Conservation (phyloP, 2,113 vertebrate species). For the Monopterus albus region DNA sequence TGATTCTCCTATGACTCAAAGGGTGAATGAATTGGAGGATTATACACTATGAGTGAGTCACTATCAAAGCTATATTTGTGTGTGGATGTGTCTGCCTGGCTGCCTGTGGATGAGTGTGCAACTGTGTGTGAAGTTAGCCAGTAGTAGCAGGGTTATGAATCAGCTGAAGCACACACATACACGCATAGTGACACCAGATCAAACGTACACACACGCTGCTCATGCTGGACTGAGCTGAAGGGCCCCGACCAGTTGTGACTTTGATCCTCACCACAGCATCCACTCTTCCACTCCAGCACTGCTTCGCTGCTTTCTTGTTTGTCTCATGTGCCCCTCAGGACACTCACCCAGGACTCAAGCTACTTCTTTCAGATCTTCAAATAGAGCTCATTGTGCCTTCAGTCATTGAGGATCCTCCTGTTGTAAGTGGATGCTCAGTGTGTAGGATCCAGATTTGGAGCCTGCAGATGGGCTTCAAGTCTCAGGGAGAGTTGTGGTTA, state of each 20-base stretch:
- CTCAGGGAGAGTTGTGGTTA: constrained; percentile 52
- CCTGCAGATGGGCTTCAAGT: constrained; percentile 27
- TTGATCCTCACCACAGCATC: constrained; percentile 74
- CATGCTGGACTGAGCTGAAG: constrained; percentile 48
- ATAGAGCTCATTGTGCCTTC: constrained; percentile 59
- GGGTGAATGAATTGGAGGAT: constrained; percentile 68
- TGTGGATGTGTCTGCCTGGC: constrained; percentile 17
- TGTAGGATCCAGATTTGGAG: constrained; percentile 58
- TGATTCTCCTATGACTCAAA: constrained; percentile 66
- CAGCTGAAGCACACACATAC: constrained; percentile 59
- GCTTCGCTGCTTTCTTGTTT: constrained; percentile 47
- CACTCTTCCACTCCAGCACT: constrained; percentile 43
- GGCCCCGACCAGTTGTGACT: constrained; percentile 56
- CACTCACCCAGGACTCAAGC: constrained; percentile 52
- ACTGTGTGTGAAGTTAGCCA: constrained; percentile 61
- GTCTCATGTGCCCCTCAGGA: constrained; percentile 49
- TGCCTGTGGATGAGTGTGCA: constrained; percentile 42
- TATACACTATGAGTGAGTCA: constrained; percentile 65
- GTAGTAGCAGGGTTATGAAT: constrained; percentile 64
- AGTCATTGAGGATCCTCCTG: constrained; percentile 51
- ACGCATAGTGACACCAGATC: constrained; percentile 58
- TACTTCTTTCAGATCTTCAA: constrained; percentile 59
- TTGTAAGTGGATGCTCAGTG: constrained; percentile 55
- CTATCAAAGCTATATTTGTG: constrained; percentile 72
- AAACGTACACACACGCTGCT: constrained; percentile 47